Conservation (phyloP, 2,113 vertebrate species). For the rabbit (Oryctolagus cuniculus) region mOryCun1.1 NC_091442.1:91050001-91050500, state of each 20-base stretch:
- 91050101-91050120: not conserved
- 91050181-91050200: not conserved
- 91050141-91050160: not conserved
- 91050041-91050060: not conserved
- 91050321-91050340: too few species aligned
- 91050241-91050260: not conserved
- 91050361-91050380: too few species aligned
- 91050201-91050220: not conserved
- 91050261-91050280: not conserved
- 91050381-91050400: too few species aligned
- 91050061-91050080: not conserved
- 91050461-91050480: slow-evolving; percentile 12
- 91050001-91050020: not conserved
- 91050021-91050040: not conserved
- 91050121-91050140: not conserved
- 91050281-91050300: too few species aligned
- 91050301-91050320: too few species aligned
- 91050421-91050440: too few species aligned
- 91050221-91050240: not conserved
- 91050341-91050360: too few species aligned
- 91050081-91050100: not conserved
- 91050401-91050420: too few species aligned
- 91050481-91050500: not conserved
- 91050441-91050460: slow-evolving; percentile 55
- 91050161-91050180: slow-evolving; percentile 29